phyloP scores from a whole-genome alignment of 2,888 invertebrate species.

The Rotaria magnacalcarata region DNA sequence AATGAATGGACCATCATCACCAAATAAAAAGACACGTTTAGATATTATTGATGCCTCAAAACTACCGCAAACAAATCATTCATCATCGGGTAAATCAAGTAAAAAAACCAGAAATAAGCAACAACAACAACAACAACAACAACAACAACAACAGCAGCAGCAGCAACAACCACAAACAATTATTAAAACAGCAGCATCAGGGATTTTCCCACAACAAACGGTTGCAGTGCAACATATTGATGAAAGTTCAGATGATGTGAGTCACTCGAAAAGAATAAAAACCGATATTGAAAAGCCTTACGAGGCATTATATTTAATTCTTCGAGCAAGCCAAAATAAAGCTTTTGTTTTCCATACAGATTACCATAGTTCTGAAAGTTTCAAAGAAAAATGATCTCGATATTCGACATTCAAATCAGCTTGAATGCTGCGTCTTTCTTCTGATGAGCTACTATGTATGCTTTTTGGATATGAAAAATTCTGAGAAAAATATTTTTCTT shows the following conservation, averaged over 20 bases:
- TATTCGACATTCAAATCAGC: too few relatives aligned
- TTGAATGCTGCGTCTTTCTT: too few relatives aligned
- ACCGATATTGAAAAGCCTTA: too few relatives aligned
- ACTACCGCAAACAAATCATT: neutral
- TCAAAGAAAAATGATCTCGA: too few relatives aligned
- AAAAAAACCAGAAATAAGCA: slow-evolving; percentile 29
- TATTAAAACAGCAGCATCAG: slow-evolving; percentile 20
- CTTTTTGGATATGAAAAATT: too few relatives aligned
- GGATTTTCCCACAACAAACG: neutral
- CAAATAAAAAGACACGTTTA: slow-evolving; percentile 25
- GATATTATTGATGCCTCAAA: neutral
- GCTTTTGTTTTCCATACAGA: too few relatives aligned
- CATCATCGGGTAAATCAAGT: neutral
- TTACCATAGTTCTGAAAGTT: too few relatives aligned
- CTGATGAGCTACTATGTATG: too few relatives aligned
- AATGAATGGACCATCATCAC: slow-evolving; percentile 7
- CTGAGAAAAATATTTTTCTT: too few relatives aligned
- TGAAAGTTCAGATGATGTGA: neutral
- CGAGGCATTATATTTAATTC: too few relatives aligned
- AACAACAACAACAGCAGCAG: neutral
- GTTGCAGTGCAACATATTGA: neutral
- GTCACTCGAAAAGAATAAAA: neutral
- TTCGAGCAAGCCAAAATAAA: too few relatives aligned
- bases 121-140: slow-evolving; percentile 2
- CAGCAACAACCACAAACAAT: neutral